phyloP scores from a whole-genome alignment of 2,113 vertebrate genomes.

The Triplophysa siluroides region DNA sequence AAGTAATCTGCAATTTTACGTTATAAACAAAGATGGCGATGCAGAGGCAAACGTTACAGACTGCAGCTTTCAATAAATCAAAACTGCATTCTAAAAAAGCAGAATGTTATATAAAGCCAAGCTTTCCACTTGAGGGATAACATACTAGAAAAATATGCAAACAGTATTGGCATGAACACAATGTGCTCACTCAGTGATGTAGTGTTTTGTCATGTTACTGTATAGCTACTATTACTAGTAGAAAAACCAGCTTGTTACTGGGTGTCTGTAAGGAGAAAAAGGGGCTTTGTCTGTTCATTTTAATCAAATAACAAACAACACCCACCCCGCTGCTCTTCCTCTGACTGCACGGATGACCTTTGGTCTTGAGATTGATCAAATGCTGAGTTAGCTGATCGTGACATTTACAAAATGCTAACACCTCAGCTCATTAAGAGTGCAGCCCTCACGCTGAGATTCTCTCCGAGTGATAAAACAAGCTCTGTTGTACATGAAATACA shows the following conservation, averaged over 20 bases:
- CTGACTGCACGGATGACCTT: conserved; percentile 74
- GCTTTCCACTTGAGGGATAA: no score
- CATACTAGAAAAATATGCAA: no score
- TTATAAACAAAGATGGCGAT: no score
- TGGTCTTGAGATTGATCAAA: conserved; percentile 79
- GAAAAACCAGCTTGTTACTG: neutral
- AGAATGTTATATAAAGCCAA: no score
- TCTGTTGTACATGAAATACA: neutral
- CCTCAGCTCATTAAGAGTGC: conserved; percentile 74
- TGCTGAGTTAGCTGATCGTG: conserved; percentile 73
- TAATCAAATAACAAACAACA: conserved; percentile 75
- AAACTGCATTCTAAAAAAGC: no score
- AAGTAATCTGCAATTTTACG: no score
- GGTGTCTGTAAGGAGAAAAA: conserved; percentile 22
- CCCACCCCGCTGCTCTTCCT: conserved; percentile 55
- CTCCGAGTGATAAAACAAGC: conserved; percentile 35
- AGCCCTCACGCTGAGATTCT: conserved; percentile 40
- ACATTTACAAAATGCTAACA: conserved; percentile 80
- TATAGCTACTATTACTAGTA: neutral
- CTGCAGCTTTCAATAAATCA: no score
- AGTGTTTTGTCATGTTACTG: neutral
- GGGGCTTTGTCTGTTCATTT: conserved; percentile 65
- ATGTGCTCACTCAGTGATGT: neutral
- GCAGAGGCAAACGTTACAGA: no score
- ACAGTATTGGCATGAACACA: neutral